phyloP scores from a whole-genome alignment of 2,888 invertebrate species.

The Auanema freiburgensis region DNA sequence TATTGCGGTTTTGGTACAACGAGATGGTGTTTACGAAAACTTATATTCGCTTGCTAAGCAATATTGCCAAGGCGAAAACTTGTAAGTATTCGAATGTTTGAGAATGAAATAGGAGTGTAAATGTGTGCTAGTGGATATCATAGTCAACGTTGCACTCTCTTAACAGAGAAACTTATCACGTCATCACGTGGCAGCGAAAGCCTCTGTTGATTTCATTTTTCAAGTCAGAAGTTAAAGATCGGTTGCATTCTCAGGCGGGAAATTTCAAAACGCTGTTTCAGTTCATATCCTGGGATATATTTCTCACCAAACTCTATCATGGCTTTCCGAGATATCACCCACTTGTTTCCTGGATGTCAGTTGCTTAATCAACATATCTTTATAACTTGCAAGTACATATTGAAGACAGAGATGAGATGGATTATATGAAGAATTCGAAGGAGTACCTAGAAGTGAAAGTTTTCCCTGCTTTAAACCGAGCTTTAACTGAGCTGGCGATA shows the following conservation, averaged over 20 bases:
- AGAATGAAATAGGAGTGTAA: no score
- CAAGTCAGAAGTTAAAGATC: neutral
- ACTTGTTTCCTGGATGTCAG: slow-evolving; percentile 35
- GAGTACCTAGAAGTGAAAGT: slow-evolving; percentile 33
- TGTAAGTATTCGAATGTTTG: no score
- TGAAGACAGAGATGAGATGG: slow-evolving; percentile 28
- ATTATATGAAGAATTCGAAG: slow-evolving; percentile 26
- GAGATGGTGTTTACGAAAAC: no score
- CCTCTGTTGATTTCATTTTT: neutral
- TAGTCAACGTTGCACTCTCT: no score
- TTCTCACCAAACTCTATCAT: slow-evolving; percentile 25
- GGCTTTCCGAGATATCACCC: slow-evolving; percentile 33
- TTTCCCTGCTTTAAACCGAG: slow-evolving; percentile 30
- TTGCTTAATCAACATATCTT: neutral
- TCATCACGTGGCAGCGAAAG: neutral
- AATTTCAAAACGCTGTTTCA: no score
- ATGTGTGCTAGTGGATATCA: no score
- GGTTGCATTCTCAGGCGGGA: no score
- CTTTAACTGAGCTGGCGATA: slow-evolving; percentile 31
- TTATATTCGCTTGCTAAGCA: no score
- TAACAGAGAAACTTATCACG: no score
- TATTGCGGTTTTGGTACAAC: no score
- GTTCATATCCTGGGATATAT: slow-evolving; percentile 20
- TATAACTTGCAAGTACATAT: neutral
- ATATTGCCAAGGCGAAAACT: no score